Base-by-base conservation (phyloP, 2,888 invertebrate genomes). In the Heliconius ethilla region DNA sequence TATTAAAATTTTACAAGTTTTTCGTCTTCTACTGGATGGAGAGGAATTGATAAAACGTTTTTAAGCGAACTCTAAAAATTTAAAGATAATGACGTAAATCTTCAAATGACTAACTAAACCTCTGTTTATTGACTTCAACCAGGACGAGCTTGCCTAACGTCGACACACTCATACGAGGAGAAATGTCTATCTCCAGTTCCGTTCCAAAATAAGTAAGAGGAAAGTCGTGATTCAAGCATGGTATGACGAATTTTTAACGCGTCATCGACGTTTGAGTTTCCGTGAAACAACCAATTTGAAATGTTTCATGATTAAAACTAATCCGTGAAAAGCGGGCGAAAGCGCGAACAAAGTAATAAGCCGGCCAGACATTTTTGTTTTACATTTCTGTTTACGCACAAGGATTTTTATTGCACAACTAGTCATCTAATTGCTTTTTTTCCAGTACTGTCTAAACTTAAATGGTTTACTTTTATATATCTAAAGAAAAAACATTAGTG, bases 221-320 rank as follows among this genome's bases (percentile, higher is more conserved):
- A 83, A 84, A 84, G 81, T 84, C 80, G 82, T 83, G 82, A 79
- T 74, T 81, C 75, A 88, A 82, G 79, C 78, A 76, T 80, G 75
- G 84, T 84, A 83, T 85, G 85, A 83, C 84, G 80, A 85, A 86
- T 83, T 79, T 79, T 81, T 81, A 83, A 82, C 82, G 83, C 84
- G 83, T 82, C 84, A 84, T 81, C 84, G 81, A 66, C 70, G 80
- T 77, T 80, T 72, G 72, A 79, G 83, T 82, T 82, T 82, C 82
- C 85, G 84, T 85, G 85, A 85, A 86, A 83, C 82, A 83, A 83
- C 83, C 82, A 85, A 86, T 86, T 86, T 77, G 80, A 84, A 86
- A 84, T 84, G 84, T 85, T 82, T 84, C 84, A 82, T 85, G 85
- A 82, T 82, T 79, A 78, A 79, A 81, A 82, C 80, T 81, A 82